phyloP scores from a whole-genome alignment of 2,888 invertebrate species.

The Chymomyza fuscimana region DNA sequence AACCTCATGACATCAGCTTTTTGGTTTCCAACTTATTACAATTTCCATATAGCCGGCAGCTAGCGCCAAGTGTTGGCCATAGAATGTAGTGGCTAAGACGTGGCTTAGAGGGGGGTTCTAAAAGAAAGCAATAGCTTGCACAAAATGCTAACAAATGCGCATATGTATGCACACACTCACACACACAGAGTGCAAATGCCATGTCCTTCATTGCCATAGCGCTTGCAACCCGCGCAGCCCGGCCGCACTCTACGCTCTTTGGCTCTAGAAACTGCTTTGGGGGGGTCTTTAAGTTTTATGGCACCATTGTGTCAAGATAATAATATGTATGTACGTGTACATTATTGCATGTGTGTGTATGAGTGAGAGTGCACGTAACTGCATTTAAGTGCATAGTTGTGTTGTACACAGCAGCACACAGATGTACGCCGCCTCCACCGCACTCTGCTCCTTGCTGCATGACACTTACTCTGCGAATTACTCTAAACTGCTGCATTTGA shows the following conservation, averaged over 20 bases:
- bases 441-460: conserved; percentile 51
- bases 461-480: conserved; percentile 70
- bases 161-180: conserved; percentile 47
- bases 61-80: not conserved
- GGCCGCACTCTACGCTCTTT: conserved; percentile 1
- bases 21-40: conserved; percentile 75
- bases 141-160: conserved; percentile 67
- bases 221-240: not conserved
- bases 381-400: conserved; percentile 75
- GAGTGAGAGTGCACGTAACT: conserved; percentile 60
- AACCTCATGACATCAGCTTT: conserved; percentile 75
- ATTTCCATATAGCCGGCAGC: conserved; percentile 68
- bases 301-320: conserved; percentile 76
- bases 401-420: conserved; percentile 44
- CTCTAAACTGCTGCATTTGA: conserved; percentile 67
- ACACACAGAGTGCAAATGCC: conserved; percentile 42
- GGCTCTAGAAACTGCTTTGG: conserved; percentile 52
- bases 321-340: conserved; percentile 63
- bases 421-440: too few species aligned
- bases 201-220: conserved; percentile 58
- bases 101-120: conserved; percentile 12
- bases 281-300: conserved; percentile 75
- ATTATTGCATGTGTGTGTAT: conserved; percentile 18
- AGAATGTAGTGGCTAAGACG: not conserved
- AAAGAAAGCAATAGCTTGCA: conserved; percentile 33